Percentiles rank a stretch among this genome's conserved stretches.
These are phyloP conservation scores for Puffinus mauretanicus DNA, from an alignment of 2,113 vertebrate genomes.

Conservation along the genomic window DNA sequence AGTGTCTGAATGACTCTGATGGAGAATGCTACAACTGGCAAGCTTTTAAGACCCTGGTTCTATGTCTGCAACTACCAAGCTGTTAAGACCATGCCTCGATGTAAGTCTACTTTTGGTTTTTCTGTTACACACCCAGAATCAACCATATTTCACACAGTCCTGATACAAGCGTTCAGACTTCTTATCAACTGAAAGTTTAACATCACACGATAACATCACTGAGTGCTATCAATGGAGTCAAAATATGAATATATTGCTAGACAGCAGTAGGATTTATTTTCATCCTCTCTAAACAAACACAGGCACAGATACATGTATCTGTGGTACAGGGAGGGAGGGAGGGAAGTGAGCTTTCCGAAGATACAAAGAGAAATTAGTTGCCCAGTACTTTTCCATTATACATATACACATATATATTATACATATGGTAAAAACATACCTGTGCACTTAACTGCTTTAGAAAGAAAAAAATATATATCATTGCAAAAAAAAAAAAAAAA, in stretches of 20 bases:
- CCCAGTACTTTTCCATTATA: background rate
- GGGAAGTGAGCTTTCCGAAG: background rate
- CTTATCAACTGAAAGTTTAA: constrained; percentile 34
- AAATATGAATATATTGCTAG: background rate
- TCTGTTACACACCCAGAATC: background rate
- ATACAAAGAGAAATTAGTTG: background rate
- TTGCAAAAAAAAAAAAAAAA: background rate
- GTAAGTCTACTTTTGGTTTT: background rate
- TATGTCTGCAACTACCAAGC: background rate
- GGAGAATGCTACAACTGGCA: background rate
- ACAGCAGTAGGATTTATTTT: constrained; percentile 1
- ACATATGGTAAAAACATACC: background rate
- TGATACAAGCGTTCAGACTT: background rate
- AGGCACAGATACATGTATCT: background rate
- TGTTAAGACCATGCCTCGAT: background rate
- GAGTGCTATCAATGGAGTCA: constrained; percentile 4
- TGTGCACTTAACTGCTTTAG: background rate
- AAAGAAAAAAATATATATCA: background rate
- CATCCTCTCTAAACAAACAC: background rate
- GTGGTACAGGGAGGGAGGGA: background rate
- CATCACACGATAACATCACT: background rate
- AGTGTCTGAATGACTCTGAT: background rate
- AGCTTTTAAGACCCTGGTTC: background rate
- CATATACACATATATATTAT: too few species aligned
- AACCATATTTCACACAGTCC: background rate